Evolutionary conservation across 2,113 vertebrate species (phyloP), one percentile per base, ranked within the genome.

Genomic region (Orycteropus afer): DNA sequence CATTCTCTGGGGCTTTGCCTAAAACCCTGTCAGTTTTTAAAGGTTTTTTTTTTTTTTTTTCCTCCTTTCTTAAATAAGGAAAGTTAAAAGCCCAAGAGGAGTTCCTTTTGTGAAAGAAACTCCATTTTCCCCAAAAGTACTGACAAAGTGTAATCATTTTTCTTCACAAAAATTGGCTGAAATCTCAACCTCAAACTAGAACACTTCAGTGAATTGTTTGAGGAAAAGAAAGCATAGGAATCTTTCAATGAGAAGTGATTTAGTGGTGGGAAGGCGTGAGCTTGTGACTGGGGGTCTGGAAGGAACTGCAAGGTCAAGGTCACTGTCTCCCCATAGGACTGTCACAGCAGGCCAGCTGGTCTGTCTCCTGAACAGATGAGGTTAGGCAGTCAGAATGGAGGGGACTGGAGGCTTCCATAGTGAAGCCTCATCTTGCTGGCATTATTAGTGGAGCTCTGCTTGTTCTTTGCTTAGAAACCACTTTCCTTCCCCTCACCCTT

Each of bases 71-170:
- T 34, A 49, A 32, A 86, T 18, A 65, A 61, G 42, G 40, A 57
- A 84, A 37, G 67, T 47, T 67, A 85, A 95, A 96, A 85, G 80
- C 94, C 77, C 84, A 78, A 23, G 85, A 81, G n/a, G 79, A 40
- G 51, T 90, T 40, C 37, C 55, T 86, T 87, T 84, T 92, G 42
- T 88, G 78, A 93, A 85, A 32, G 74, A 88, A 89, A 90, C 25
- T 27, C 6, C 27, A 71, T 74, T 83, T 78, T 57, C 67, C 73
- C 53, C 74, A 22, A 84, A 85, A 93, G 91, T 37, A 53, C 86
- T 63, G 74, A 55, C 78, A 47, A 88, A 55, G 34, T 2, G 18
- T 76, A 65, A 78, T 69, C 29, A 13, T 45, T 25, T 77, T 63
- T 76, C 78, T 91, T 91, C 65, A 76, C 82, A 47, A 63, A 93